Evolutionary conservation across 2,888 invertebrate genomes (phyloP), one percentile per base, ranked within the genome.

Genomic region (Stramonita haemastoma): DNA sequence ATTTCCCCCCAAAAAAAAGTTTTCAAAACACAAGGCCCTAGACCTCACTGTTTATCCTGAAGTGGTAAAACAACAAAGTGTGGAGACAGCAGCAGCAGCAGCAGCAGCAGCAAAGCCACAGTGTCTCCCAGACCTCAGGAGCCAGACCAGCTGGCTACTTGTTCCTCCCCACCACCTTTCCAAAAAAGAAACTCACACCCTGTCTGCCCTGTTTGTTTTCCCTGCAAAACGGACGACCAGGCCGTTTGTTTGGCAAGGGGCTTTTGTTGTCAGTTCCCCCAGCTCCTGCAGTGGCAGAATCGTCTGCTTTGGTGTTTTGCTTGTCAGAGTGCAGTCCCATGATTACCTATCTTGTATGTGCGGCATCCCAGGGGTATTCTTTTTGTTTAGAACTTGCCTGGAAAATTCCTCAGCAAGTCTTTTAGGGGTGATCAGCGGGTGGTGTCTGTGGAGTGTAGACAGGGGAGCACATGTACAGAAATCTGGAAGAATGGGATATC

Each of bases 211-310:
- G 87, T 90, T 90, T 90, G 87, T 90, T 90, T 89, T 90, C 84
- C 70, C 90, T 87, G 90, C 87, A 88, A 90, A 90, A 90, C 84
- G 87, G 89, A 87, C 87, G 90, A 87, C 89, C 87, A 89, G 87
- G 89, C 85, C 36, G 89, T 90, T 90, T 90, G 89, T 90, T 90
- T 89, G 89, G 89, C 87, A 83, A 87, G 87, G 87, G 79, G 87
- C 90, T 86, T 89, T 89, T 90, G 89, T 90, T 90, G 87, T 89
- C 87, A 89, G 90, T 90, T 83, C 89, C 83, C 73, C 73, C 57
- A 34, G 60, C 66, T 73, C 57, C n/a, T n/a, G 22, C 85, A 85
- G 70, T 46, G 89, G 70, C 83, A 46, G 70, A 84, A 17, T 66
- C 85, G 66, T 46, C 89, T 46, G 85, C 89, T 15, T 73, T 73